Conservation (phyloP, 1,140 invertebrate genomes). For the Epicauta chinensis region DNA sequence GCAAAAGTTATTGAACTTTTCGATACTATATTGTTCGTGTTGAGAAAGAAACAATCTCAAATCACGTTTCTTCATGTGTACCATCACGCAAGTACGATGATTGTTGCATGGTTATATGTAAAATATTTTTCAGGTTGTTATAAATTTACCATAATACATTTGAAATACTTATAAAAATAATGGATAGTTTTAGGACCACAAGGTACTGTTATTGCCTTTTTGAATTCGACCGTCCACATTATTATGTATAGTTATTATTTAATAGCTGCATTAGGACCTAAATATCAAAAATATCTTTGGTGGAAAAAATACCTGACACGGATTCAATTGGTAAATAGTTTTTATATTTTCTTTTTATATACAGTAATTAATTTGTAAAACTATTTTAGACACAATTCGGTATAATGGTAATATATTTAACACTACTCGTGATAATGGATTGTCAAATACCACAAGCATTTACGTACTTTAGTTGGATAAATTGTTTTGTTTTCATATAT, state of each 20-base stretch:
- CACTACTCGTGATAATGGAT: constrained; percentile 47
- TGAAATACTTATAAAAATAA: background rate
- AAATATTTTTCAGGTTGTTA: constrained; percentile 50
- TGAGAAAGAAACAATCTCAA: constrained; percentile 69
- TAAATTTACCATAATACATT: background rate
- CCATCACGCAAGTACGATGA: constrained; percentile 59
- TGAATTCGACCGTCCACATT: constrained; percentile 70
- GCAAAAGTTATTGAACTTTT: constrained; percentile 58
- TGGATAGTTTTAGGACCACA: constrained; percentile 45
- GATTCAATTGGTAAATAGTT: constrained; percentile 59
- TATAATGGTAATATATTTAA: constrained; percentile 50
- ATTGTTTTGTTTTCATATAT: constrained; percentile 51
- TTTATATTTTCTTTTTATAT: background rate
- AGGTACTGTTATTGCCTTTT: constrained; percentile 51
- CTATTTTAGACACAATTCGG: constrained; percentile 49
- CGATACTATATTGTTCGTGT: constrained; percentile 77
- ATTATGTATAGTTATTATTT: constrained; percentile 74
- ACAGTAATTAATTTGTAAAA: background rate
- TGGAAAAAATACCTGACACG: constrained; percentile 78
- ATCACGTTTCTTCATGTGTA: constrained; percentile 69
- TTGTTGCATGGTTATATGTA: constrained; percentile 51
- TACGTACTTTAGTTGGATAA: constrained; percentile 54
- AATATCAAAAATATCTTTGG: constrained; percentile 66
- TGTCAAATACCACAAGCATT: constrained; percentile 51
- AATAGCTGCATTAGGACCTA: constrained; percentile 61